phyloP scores from a whole-genome alignment of 1,140 invertebrate species.

The Bilobella aurantiaca region DNA sequence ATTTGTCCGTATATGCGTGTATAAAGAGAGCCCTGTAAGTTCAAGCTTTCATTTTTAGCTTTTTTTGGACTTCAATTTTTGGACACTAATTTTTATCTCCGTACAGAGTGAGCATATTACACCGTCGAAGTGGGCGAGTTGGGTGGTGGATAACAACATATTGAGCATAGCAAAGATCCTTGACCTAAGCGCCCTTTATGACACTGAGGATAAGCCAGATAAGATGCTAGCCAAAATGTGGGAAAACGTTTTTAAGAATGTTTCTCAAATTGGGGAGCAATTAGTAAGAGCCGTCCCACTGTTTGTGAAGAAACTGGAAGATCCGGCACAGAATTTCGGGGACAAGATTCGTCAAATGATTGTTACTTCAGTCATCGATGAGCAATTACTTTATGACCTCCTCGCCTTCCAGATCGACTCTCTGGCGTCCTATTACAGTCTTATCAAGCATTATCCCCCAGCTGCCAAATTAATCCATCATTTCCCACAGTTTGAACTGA shows the following conservation, averaged over 20 bases:
- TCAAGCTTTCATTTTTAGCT: not conserved
- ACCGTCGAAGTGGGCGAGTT: slow-evolving; percentile 42
- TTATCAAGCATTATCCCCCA: too few relatives aligned
- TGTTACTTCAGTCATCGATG: too few relatives aligned
- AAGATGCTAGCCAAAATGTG: slow-evolving; percentile 44
- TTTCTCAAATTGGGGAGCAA: too few relatives aligned
- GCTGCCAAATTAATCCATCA: too few relatives aligned
- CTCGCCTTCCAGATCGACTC: too few relatives aligned
- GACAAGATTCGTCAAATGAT: too few relatives aligned
- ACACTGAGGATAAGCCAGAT: slow-evolving; percentile 37
- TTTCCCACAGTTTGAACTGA: too few relatives aligned
- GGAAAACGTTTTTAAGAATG: slow-evolving; percentile 43
- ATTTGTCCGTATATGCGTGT: slow-evolving; percentile 44
- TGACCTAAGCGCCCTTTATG: slow-evolving; percentile 45
- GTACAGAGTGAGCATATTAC: slow-evolving; percentile 42
- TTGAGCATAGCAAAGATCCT: slow-evolving; percentile 48
- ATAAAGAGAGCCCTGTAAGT: slow-evolving; percentile 44
- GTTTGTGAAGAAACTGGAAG: too few relatives aligned
- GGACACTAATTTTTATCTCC: slow-evolving; percentile 9
- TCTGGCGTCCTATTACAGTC: too few relatives aligned
- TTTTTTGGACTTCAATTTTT: not conserved
- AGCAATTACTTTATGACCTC: too few relatives aligned
- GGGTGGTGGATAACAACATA: slow-evolving; percentile 45
- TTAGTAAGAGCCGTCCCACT: too few relatives aligned
- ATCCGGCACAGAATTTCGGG: too few relatives aligned